A percentile compares a stretch with the other conserved stretches of the same genome.
Evolutionary conservation across 35 echinoderm and acorn worm species (phyloP).

Genomic region (Patiria miniata): DNA sequence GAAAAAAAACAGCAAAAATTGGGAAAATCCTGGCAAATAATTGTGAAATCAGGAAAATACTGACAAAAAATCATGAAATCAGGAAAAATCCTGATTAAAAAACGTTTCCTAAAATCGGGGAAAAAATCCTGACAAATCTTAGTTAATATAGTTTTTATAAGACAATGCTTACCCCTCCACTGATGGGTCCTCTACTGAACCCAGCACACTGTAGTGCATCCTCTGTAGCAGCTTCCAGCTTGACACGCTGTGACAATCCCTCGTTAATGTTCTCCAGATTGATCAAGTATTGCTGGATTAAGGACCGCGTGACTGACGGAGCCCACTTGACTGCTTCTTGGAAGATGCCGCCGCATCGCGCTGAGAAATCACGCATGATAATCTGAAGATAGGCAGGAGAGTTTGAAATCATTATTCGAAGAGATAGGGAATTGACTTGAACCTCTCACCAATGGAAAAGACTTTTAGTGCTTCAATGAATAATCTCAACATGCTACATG

Average conservation of each 20-base stretch:
- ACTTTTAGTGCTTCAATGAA: no score
- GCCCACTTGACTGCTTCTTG: slow-evolving; percentile 95
- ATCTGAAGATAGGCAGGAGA: slow-evolving; percentile 24
- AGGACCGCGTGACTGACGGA: slow-evolving; percentile 70
- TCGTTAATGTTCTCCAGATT: slow-evolving; percentile 68
- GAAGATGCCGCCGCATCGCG: slow-evolving; percentile 92
- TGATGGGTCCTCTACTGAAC: slow-evolving; percentile 55
- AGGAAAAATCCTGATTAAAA: no score
- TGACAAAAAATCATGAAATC: no score
- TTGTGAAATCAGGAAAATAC: no score
- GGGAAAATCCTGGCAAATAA: no score
- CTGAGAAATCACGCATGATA: slow-evolving; percentile 84
- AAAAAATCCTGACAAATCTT: background rate
- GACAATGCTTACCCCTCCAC: slow-evolving; percentile 33
- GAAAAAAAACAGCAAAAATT: no score
- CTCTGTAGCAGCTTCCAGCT: slow-evolving; percentile 79
- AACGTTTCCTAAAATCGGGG: no score
- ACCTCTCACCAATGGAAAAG: no score
- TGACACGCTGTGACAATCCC: slow-evolving; percentile 59
- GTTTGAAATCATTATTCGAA: no score
- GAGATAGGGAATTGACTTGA: no score
- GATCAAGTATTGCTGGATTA: slow-evolving; percentile 89
- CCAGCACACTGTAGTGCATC: slow-evolving; percentile 81
- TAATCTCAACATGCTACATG: no score
- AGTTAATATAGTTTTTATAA: background rate